phyloP scores from a whole-genome alignment of 2,797 vertebrate species.

The Perodicticus potto region DNA sequence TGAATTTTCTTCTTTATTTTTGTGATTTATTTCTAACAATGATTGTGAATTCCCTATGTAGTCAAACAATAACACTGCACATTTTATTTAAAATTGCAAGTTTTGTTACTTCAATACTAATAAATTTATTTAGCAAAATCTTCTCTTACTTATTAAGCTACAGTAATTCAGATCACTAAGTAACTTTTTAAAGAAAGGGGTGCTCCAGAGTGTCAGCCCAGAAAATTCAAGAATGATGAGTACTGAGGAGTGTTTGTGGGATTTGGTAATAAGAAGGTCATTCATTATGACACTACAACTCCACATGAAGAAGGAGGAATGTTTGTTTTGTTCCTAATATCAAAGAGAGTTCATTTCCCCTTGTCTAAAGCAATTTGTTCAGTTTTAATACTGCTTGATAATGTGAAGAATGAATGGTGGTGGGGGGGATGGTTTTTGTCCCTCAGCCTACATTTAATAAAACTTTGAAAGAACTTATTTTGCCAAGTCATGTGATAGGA shows the following conservation, averaged over 20 bases:
- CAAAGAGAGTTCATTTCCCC: constrained; percentile 66
- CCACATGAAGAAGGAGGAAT: constrained; percentile 15
- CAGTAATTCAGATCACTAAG: constrained; percentile 38
- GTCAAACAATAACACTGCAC: neutral
- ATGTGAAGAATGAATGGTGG: neutral
- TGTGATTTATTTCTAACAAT: neutral
- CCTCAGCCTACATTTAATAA: neutral
- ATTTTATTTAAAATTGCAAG: neutral
- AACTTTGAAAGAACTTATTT: constrained; percentile 35
- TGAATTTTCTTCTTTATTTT: constrained; percentile 41
- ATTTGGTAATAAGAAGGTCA: constrained; percentile 66
- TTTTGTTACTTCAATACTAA: constrained; percentile 23
- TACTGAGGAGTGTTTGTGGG: constrained; percentile 31
- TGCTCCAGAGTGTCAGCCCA: constrained; percentile 35
- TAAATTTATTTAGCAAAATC: neutral
- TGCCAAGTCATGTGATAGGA: neutral
- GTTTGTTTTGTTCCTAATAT: constrained; percentile 68
- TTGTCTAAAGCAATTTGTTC: constrained; percentile 74
- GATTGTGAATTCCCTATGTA: neutral
- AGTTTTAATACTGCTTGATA: constrained; percentile 55
- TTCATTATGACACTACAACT: constrained; percentile 58
- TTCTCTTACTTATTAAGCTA: constrained; percentile 43
- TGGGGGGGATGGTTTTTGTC: neutral
- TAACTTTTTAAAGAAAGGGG: constrained; percentile 29
- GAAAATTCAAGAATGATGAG: constrained; percentile 50